Evolutionary conservation across 2,888 invertebrate species (phyloP), one percentile per base, ranked within the genome.

Genomic region (Apamea monoglypha): DNA sequence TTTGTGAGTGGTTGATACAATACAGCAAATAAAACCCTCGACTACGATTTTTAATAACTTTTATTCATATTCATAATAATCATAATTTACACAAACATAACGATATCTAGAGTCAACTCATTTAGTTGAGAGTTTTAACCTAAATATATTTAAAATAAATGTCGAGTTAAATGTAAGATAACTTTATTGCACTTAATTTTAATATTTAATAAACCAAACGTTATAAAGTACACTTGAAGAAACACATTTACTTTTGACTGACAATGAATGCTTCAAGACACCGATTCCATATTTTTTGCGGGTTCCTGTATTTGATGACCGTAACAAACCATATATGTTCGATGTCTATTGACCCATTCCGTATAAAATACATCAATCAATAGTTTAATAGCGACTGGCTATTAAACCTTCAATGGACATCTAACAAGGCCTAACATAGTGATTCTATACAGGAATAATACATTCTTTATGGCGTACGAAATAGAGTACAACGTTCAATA

Each of bases 31-130:
- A 64, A 87, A 82, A 89, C 81, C 67, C 29, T 53, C 1, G 18
- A 66, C 36, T 92, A 87, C 94, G 87, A 94, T 96, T 96, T 96
- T 96, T 95, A 90, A 95, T 95, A 96, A 96, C 96, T 96, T 96
- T 89, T 95, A 95, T 95, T 95, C 92, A 94, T 95, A 94, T 92
- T 95, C 90, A 92, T 94, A 91, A 94, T 95, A 94, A 93, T 94
- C 92, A 95, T 95, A 96, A 96, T 96, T 95, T 96, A 96, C 94
- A 96, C 96, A 96, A 96, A 96, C 96, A 95, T 96, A 96, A 96
- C 96, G 96, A 94, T 94, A 95, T 90, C 94, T 95, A 95, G 90
- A 91, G 92, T 94, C 93, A 93, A 94, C 93, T 92, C 92, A 91
- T 90, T 92, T 90, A 88, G 91, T 88, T 90, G 89, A 89, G 83